Evolutionary conservation across 2,888 invertebrate genomes (phyloP), one percentile per base, ranked within the genome.

Genomic region (Laspeyria flexula): DNA sequence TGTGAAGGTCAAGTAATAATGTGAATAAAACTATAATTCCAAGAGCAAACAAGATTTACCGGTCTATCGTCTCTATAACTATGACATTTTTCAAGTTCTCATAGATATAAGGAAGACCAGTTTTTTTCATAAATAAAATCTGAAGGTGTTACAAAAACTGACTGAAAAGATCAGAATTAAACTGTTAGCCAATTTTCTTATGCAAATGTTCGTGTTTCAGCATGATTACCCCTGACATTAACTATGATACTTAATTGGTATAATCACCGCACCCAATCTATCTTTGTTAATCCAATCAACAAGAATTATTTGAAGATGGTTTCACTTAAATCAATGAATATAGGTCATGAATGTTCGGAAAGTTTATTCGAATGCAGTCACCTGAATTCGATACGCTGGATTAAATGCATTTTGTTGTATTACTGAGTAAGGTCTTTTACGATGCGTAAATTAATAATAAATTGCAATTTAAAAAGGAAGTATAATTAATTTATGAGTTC

Each of bases 161-260:
- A 6, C 11, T 45, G 15, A 47, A 42, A 21, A 1, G 34, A 29
- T 21, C 15, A 27, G 11, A 38, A 1, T 27, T 1, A 37, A 15
- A 4, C 42, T 30, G 30, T 23, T 46, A 42, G 44, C 27, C 6
- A 37, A 41, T 44, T 39, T 43, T 25, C 34, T 10, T 45, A 55
- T 31, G 33, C 29, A 41, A 55, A 55, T 45, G 42, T 45, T 38
- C n/a, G 10, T 44, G 37, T 59, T 50, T 27, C 44, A 43, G 18
- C 41, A 23, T 58, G 48, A 55, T 59, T 51, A 55, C 43, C 38
- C 45, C 48, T 55, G 63, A 63, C 55, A 59, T 59, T 59, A 46
- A 43, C 1, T 30, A 33, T 47, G 43, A 41, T 27, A 45, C 7
- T 52, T 49, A 56, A 64, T 63, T 51, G 56, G 38, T 45, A 46